phyloP scores from a whole-genome alignment of 2,113 vertebrate species.

The Indri indri region DNA sequence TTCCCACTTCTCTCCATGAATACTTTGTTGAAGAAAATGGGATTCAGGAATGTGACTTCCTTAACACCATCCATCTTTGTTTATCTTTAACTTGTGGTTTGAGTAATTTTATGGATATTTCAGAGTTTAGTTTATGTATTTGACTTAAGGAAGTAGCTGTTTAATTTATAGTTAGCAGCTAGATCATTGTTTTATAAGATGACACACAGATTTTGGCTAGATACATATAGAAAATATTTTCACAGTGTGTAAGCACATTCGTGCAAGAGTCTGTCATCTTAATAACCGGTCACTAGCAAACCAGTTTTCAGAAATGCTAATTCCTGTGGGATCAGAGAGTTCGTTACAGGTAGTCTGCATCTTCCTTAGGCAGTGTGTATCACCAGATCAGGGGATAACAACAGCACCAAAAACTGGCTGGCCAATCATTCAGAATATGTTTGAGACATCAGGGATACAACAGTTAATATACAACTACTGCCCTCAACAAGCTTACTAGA shows the following conservation, averaged over 20 bases:
- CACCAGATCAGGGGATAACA: background rate
- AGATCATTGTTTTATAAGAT: background rate
- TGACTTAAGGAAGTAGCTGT: background rate
- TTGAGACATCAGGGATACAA: background rate
- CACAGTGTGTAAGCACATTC: background rate
- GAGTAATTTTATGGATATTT: conserved; percentile 10
- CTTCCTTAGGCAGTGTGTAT: background rate
- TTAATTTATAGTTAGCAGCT: background rate
- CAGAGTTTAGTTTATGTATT: conserved; percentile 14
- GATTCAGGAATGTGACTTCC: background rate
- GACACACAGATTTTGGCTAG: background rate
- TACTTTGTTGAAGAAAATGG: background rate
- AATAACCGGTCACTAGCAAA: background rate
- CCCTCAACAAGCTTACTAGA: background rate
- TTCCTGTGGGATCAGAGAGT: background rate
- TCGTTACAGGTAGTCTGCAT: background rate
- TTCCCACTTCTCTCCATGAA: background rate
- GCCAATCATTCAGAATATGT: background rate
- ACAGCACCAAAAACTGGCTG: background rate
- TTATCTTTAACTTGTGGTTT: conserved; percentile 41
- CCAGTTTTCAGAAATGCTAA: background rate
- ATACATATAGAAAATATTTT: background rate
- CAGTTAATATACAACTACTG: background rate
- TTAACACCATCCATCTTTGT: background rate
- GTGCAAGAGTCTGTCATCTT: background rate